These are phyloP conservation scores for Heliocidaris tuberculata DNA, from an alignment of 35 echinoderm and acorn worm genomes.

Conservation along the genomic window DNA sequence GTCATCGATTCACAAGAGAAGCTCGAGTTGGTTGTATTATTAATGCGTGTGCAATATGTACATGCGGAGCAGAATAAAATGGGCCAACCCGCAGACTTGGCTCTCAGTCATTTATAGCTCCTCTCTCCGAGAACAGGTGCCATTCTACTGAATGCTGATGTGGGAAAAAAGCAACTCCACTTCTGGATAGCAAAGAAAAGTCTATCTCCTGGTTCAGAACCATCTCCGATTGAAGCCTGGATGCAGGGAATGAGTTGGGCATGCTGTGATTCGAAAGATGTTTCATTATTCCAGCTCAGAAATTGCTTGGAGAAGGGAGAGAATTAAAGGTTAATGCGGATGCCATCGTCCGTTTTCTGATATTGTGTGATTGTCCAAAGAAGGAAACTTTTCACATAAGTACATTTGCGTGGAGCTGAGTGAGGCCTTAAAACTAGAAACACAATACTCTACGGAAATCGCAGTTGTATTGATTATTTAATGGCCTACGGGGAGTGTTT, in stretches of 20 bases:
- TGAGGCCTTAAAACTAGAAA: neutral
- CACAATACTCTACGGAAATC: neutral
- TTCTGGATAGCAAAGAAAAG: neutral
- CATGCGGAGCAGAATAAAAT: neutral
- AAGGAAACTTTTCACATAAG: neutral
- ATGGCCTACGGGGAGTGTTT: neutral
- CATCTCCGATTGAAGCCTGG: neutral
- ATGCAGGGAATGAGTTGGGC: neutral
- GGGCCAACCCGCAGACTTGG: neutral
- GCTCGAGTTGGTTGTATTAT: neutral
- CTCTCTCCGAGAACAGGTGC: neutral
- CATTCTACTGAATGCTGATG: neutral
- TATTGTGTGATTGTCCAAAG: neutral
- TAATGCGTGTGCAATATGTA: neutral
- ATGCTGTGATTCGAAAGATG: neutral
- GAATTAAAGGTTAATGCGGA: neutral
- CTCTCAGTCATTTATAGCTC: neutral
- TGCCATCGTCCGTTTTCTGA: neutral
- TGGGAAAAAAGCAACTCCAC: neutral
- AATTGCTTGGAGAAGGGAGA: neutral
- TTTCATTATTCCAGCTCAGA: neutral
- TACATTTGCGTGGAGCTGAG: neutral
- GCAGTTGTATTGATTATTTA: slow-evolving; percentile 44
- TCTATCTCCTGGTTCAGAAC: neutral
- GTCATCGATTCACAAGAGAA: neutral